Percentiles rank a stretch among this genome's conserved stretches.
These are phyloP conservation scores for Rhizoglyphus robini DNA, from an alignment of 1,140 invertebrate genomes.

Conservation along the genomic window DNA sequence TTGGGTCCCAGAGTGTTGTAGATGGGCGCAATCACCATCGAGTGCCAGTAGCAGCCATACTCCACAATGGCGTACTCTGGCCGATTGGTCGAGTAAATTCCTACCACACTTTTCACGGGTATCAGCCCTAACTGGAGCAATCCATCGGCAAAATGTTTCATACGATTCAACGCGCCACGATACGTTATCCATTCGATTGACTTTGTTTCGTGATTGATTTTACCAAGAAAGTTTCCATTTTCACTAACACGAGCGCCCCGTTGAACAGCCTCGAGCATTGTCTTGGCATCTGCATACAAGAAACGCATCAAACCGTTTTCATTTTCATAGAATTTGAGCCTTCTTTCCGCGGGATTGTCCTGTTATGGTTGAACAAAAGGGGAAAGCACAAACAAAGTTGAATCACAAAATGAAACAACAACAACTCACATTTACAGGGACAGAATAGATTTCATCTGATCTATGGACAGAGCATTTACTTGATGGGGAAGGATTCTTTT, in stretches of 20 bases:
- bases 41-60: conserved; percentile 82
- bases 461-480: background rate
- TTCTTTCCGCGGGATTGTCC: background rate
- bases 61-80: conserved; percentile 86
- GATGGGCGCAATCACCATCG: conserved; percentile 83
- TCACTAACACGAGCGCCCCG: background rate
- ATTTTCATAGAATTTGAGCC: background rate
- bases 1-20: conserved; percentile 92
- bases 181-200: background rate
- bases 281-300: background rate
- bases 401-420: too few species aligned
- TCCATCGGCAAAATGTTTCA: conserved; percentile 6
- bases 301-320: background rate
- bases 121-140: conserved; percentile 39
- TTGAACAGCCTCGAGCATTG: background rate
- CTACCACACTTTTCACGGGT: conserved; percentile 65
- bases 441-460: background rate
- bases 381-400: background rate
- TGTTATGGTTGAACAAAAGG: background rate
- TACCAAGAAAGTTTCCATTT: background rate
- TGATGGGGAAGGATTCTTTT: background rate
- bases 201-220: background rate
- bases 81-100: conserved; percentile 87
- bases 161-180: background rate
- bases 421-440: background rate